These are phyloP conservation scores for Porites cylindrica DNA, from an alignment of 92 coral and sea anemone species.

Conservation along the genomic window DNA sequence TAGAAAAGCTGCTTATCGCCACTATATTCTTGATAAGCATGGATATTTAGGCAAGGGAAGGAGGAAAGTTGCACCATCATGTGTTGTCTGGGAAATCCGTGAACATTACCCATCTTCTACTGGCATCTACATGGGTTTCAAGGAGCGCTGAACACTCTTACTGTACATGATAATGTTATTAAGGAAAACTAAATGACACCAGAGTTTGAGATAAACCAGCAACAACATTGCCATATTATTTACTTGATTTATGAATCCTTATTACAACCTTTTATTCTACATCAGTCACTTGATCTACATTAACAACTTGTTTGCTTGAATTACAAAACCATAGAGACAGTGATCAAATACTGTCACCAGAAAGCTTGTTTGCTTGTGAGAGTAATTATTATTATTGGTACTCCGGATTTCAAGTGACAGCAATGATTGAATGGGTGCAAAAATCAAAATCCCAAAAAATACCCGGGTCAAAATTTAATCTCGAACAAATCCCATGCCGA, in stretches of 20 bases:
- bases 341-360: background rate
- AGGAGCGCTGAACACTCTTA: slow-evolving; percentile 5
- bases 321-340: background rate
- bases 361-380: background rate
- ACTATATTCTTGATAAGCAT: slow-evolving; percentile 52
- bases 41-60: slow-evolving; percentile 60
- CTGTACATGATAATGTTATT: slow-evolving; percentile 2
- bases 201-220: slow-evolving; percentile 12
- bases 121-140: slow-evolving; percentile 58
- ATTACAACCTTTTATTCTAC: background rate
- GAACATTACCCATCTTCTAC: slow-evolving; percentile 35
- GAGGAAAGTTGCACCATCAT: slow-evolving; percentile 34
- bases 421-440: no score
- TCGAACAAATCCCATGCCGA: no score
- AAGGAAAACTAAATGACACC: background rate
- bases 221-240: slow-evolving; percentile 1
- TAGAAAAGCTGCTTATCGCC: slow-evolving; percentile 63
- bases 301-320: slow-evolving; percentile 1
- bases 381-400: no score
- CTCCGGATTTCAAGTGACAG: no score
- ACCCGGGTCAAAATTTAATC: no score
- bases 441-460: no score
- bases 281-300: slow-evolving; percentile 31
- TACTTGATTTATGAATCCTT: slow-evolving; percentile 8
- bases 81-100: slow-evolving; percentile 38